A percentile compares a stretch with the other conserved stretches of the same genome.
Conservation (phyloP, 2,113 vertebrate genomes). For the Hemiprocne comata region DNA sequence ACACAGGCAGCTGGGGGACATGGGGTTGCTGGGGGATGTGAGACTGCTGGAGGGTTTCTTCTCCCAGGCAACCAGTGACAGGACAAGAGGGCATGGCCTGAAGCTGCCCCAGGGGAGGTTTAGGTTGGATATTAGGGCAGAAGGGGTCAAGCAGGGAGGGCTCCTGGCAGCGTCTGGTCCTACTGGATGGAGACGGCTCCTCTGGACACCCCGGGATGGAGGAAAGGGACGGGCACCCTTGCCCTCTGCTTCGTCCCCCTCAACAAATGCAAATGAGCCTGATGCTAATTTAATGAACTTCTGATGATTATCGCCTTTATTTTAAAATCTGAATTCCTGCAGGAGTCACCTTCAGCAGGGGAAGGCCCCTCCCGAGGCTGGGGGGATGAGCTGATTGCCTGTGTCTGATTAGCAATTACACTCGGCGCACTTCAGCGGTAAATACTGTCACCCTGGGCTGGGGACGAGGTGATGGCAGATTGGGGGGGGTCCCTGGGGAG, state of each 20-base stretch:
- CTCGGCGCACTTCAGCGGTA: neutral
- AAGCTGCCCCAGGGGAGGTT: no score
- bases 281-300: conserved; percentile 52
- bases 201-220: accelerated
- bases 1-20: no score
- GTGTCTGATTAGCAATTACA: conserved; percentile 76
- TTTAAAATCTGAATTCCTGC: conserved; percentile 68
- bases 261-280: neutral
- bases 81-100: no score
- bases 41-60: no score
- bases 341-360: conserved; percentile 77
- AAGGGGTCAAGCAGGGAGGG: no score
- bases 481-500: neutral
- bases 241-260: neutral
- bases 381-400: conserved; percentile 67
- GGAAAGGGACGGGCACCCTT: neutral
- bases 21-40: no score
- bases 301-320: conserved; percentile 40
- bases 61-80: no score
- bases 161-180: no score
- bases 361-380: conserved; percentile 5
- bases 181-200: no score
- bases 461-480: neutral
- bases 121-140: no score
- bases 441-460: neutral